Base-by-base conservation (phyloP, 2,888 invertebrate genomes). In the Pheosia gnoma region DNA sequence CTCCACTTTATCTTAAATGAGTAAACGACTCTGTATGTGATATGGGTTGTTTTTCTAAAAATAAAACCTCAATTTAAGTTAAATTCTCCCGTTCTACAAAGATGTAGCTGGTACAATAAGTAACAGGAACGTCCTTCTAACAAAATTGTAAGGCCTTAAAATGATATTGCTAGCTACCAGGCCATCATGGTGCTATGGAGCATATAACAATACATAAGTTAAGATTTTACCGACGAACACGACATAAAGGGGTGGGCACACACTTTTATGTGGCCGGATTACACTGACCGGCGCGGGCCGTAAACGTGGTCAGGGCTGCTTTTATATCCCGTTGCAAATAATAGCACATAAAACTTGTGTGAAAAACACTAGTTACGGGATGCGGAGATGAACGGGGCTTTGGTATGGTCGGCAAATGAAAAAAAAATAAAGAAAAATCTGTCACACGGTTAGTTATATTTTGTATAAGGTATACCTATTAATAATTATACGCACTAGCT, bases 271-370 rank as follows among this genome's bases (percentile, higher is more conserved):
- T 75, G 62, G 70, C 68, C 81, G 70, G 84, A 88, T 85, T 85
- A 84, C 84, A 80, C 85, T 81, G 87, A 77, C 80, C 84, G 76
- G 77, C 67, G 74, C 69, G 71, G 75, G 78, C 82, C 74, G 82
- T 92, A 92, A 91, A 91, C 87, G 83, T 79, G 81, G 79, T 74
- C 84, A 69, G 89, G 89, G 89, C 88, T 85, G 89, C 88, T 90
- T 93, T 94, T 93, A 94, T 92, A 88, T 84, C 87, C 85, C 87
- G 85, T 88, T 89, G 89, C 91, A 91, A 94, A 94, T 94, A 93
- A 94, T 94, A 91, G 92, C 89, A 82, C 91, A 93, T 94, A 94
- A 94, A 94, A 94, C 88, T 91, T 90, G 88, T 86, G 91, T 88
- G 93, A 93, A 93, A 93, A 93, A 92, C 89, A 90, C 91, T 90